Conservation (phyloP, 2,113 vertebrate genomes). For the Diglossa brunneiventris region DNA sequence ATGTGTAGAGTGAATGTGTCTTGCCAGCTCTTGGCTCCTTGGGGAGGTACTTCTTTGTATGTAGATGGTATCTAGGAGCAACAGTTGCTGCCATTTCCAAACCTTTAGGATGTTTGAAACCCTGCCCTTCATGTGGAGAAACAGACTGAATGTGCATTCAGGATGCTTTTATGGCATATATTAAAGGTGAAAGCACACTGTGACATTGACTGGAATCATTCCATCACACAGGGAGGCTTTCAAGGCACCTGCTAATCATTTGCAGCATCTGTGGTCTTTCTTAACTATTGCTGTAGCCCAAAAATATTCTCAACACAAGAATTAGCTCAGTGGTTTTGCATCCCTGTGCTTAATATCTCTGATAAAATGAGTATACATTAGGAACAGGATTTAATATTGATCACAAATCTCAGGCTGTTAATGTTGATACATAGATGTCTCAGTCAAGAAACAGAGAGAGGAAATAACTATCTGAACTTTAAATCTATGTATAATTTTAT, state of each 20-base stretch:
- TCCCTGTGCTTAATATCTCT: not conserved
- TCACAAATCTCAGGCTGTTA: not conserved
- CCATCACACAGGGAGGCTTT: not conserved
- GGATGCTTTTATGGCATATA: not conserved
- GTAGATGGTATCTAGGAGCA: not conserved
- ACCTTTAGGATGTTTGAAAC: not conserved
- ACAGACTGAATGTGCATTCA: not conserved
- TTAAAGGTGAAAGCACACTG: not conserved
- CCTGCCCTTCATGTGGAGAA: not conserved
- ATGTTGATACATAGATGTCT: not conserved
- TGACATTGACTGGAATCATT: not conserved
- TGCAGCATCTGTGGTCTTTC: not conserved
- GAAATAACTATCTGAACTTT: not conserved
- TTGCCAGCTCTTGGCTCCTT: not conserved
- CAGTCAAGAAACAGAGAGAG: not conserved
- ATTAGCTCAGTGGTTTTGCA: not conserved
- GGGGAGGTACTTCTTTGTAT: not conserved
- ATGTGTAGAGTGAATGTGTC: not conserved
- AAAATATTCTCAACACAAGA: not conserved
- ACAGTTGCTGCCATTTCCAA: not conserved
- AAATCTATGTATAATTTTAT: not conserved
- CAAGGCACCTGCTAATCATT: not conserved
- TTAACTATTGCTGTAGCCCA: not conserved
- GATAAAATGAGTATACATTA: not conserved
- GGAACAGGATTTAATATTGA: not conserved